Percentiles rank a stretch among this genome's conserved stretches.
phyloP scores from a whole-genome alignment of 1,140 invertebrate genomes.

The Carcinoscorpius rotundicauda region DNA sequence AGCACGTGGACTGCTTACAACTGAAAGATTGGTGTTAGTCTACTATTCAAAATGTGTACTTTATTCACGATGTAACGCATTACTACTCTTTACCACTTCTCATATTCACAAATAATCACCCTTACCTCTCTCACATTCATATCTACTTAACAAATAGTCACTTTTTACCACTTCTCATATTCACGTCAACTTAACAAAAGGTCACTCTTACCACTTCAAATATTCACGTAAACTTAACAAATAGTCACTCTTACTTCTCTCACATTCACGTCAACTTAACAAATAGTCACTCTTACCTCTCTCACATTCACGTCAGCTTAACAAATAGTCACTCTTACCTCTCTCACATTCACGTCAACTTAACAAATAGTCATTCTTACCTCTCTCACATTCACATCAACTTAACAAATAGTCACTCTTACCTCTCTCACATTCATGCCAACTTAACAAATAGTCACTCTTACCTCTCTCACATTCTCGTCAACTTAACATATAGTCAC shows the following conservation, averaged over 20 bases:
- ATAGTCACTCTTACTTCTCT: background rate
- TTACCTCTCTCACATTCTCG: background rate
- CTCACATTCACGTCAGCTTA: background rate
- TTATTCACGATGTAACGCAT: background rate
- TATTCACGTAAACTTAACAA: background rate
- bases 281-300: background rate
- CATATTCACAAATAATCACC: background rate
- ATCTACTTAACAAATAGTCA: background rate
- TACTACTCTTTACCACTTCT: background rate
- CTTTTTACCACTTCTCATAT: background rate
- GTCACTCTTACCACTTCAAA: background rate
- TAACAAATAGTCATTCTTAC: slow-evolving; percentile 1
- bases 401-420: background rate
- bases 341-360: slow-evolving; percentile 10
- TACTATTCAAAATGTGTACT: too few species aligned
- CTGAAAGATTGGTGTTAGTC: too few species aligned
- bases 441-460: background rate
- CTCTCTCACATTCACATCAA: slow-evolving; percentile 8
- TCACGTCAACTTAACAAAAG: slow-evolving; percentile 1
- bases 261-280: background rate
- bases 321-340: slow-evolving; percentile 1
- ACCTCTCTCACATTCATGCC: background rate
- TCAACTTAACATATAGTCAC: background rate
- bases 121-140: background rate
- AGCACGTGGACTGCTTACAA: background rate